Evolutionary conservation across 2,113 vertebrate species (phyloP).

Genomic region (Macheiramphus alcinus): DNA sequence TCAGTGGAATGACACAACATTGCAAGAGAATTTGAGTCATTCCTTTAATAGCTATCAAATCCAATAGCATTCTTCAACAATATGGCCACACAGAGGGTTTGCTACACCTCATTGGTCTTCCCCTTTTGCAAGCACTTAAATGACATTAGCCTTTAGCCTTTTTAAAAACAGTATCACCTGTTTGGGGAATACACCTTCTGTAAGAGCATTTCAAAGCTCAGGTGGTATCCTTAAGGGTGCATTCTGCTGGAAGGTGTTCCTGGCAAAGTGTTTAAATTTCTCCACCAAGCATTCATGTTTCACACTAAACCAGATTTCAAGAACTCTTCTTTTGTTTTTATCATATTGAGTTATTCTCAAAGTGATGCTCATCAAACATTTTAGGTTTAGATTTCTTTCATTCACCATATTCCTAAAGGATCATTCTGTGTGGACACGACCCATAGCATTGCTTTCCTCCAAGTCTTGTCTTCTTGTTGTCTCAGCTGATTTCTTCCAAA

Average conservation of each 20-base stretch:
- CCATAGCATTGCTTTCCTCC: neutral
- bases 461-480: neutral
- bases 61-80: neutral
- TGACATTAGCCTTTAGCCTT: neutral
- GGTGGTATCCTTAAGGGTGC: neutral
- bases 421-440: neutral
- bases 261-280: neutral
- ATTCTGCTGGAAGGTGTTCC: neutral
- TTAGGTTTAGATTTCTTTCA: neutral
- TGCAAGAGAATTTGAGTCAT: neutral
- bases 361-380: neutral
- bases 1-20: neutral
- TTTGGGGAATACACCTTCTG: neutral
- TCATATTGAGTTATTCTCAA: neutral
- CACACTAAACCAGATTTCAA: neutral
- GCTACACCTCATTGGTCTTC: neutral
- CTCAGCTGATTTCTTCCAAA: neutral
- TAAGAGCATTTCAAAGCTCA: neutral
- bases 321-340: neutral
- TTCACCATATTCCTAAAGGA: neutral
- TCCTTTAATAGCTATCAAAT: neutral
- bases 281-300: neutral
- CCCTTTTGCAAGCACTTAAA: neutral
- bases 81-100: neutral
- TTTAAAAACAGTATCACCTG: neutral